These are phyloP conservation scores for Bursaphelenchus mucronatus DNA, from an alignment of 1,140 invertebrate genomes.

Conservation along the genomic window DNA sequence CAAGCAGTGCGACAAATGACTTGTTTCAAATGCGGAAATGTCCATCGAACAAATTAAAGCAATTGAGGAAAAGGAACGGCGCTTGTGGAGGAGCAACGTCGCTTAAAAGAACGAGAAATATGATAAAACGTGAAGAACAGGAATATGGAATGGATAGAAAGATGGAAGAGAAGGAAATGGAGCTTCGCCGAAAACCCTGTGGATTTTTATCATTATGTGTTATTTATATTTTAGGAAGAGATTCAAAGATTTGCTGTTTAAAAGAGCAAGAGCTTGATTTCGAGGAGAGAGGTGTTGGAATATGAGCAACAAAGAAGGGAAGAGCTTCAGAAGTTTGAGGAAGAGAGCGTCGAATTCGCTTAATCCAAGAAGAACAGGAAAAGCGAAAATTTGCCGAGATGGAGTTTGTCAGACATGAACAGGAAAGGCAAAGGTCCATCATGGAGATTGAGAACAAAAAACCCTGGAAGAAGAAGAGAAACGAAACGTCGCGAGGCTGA, in stretches of 20 bases:
- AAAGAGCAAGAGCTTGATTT: constrained; percentile 43
- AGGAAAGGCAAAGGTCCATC: constrained; percentile 15
- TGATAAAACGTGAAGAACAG: constrained; percentile 31
- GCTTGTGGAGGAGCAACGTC: constrained; percentile 39
- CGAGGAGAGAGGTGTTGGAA: constrained; percentile 32
- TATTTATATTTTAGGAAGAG: constrained; percentile 29
- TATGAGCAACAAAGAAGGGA: constrained; percentile 37
- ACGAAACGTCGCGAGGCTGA: constrained; percentile 17
- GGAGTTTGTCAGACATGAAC: not conserved
- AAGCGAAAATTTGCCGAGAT: not conserved
- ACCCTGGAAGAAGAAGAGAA: constrained; percentile 35
- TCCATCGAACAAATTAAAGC: constrained; percentile 20
- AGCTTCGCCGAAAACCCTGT: constrained; percentile 21
- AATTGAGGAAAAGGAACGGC: constrained; percentile 28
- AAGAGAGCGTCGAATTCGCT: constrained; percentile 21
- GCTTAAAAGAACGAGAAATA: constrained; percentile 35
- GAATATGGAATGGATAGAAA: constrained; percentile 31
- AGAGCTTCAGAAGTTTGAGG: constrained; percentile 28
- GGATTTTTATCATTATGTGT: constrained; percentile 6
- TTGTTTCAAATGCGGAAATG: constrained; percentile 4
- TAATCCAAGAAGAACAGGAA: not conserved
- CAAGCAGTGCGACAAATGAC: no score
- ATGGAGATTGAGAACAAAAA: constrained; percentile 32
- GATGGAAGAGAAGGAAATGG: constrained; percentile 39
- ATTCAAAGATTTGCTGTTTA: constrained; percentile 25